Evolutionary conservation across 2,113 vertebrate genomes (phyloP).

Genomic region (Chaetodon trifascialis): DNA sequence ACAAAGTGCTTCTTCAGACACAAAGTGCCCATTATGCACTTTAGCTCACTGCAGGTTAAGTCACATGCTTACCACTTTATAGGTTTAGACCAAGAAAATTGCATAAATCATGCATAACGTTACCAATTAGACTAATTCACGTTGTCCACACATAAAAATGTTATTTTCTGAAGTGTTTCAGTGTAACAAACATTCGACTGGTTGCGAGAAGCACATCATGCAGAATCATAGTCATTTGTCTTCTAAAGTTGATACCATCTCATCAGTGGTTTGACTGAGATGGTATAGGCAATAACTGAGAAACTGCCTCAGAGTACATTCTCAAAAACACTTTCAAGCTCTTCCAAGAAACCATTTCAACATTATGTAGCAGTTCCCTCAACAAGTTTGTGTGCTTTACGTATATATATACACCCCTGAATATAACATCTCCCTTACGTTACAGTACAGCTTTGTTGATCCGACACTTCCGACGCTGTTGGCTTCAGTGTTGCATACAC

Average conservation of each 20-base stretch:
- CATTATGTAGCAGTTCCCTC: not conserved
- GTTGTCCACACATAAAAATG: not conserved
- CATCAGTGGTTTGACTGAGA: constrained; percentile 2
- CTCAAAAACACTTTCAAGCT: constrained; percentile 13
- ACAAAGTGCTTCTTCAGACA: constrained; percentile 24
- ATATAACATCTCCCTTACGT: not conserved
- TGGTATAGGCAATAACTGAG: not conserved
- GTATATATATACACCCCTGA: no score
- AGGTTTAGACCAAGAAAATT: constrained; percentile 6
- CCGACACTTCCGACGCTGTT: not conserved
- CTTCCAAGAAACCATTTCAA: not conserved
- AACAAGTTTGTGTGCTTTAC: no score
- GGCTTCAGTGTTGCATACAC: not conserved
- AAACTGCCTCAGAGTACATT: not conserved
- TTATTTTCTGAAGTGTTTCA: not conserved
- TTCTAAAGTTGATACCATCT: not conserved
- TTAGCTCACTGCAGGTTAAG: constrained; percentile 34
- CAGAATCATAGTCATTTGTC: not conserved
- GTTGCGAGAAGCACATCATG: not conserved
- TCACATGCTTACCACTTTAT: constrained; percentile 25
- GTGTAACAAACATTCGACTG: not conserved
- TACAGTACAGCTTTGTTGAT: not conserved
- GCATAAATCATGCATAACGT: constrained; percentile 45
- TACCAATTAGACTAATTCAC: constrained; percentile 20
- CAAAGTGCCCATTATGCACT: constrained; percentile 43